Evolutionary conservation across 92 coral and sea anemone genomes (phyloP).

Genomic region (Palythoa grandiflora): DNA sequence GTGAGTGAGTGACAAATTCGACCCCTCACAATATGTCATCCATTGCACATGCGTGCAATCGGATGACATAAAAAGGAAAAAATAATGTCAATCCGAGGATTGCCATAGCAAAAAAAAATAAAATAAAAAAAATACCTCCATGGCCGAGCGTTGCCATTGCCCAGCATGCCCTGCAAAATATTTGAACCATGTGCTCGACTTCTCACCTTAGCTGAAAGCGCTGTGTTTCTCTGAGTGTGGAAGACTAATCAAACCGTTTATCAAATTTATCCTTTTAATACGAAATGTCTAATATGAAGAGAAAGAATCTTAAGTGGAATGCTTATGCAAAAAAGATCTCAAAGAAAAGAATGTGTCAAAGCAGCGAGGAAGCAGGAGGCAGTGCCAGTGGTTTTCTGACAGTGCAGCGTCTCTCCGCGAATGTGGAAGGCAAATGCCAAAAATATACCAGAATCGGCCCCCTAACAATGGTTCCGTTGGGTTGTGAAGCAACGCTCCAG

Average conservation of each 20-base stretch:
- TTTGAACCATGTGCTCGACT: not conserved
- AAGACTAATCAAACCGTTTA: not conserved
- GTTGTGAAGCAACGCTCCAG: slow-evolving; percentile 40
- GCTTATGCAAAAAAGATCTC: slow-evolving; percentile 8
- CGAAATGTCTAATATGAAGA: slow-evolving; percentile 4
- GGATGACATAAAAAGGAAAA: too few species aligned
- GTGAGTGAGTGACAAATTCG: too few species aligned
- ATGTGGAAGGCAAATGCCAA: slow-evolving; percentile 72
- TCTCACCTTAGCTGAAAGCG: too few species aligned
- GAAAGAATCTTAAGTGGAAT: slow-evolving; percentile 25
- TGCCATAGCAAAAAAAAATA: not conserved
- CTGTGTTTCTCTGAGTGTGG: not conserved
- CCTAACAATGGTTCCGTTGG: slow-evolving; percentile 49
- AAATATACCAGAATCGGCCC: slow-evolving; percentile 66
- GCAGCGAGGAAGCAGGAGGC: slow-evolving; percentile 2
- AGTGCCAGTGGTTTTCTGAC: slow-evolving; percentile 40
- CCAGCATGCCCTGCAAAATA: slow-evolving; percentile 2
- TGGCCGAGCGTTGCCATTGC: slow-evolving; percentile 19
- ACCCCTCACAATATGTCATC: too few species aligned
- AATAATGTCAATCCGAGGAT: not conserved
- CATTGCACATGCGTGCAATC: too few species aligned
- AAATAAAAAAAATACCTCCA: not conserved
- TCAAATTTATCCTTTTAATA: not conserved
- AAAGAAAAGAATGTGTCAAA: slow-evolving; percentile 22
- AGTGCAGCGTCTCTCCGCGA: slow-evolving; percentile 69